A percentile compares a stretch with the other conserved stretches of the same genome.
Conservation (phyloP, 2,113 vertebrate species). For the Oreochromis aureus region DNA sequence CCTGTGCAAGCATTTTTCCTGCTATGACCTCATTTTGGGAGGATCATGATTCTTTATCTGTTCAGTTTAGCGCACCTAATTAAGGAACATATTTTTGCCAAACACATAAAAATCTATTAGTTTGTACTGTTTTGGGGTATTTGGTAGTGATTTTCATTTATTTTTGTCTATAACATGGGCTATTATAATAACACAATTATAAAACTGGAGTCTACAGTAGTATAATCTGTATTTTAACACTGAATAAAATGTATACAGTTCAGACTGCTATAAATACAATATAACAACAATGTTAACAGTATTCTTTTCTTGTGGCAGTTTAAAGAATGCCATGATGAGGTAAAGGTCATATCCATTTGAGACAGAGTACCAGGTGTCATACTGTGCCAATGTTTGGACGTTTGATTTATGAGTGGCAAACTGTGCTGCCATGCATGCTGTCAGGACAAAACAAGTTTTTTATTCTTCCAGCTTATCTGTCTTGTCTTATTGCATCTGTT, state of each 20-base stretch:
- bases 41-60: background rate
- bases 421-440: background rate
- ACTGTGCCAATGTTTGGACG: background rate
- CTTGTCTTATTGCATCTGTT: background rate
- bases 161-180: background rate
- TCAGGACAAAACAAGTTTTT: background rate
- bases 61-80: background rate
- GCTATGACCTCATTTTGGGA: background rate
- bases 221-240: background rate
- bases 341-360: background rate
- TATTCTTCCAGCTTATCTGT: background rate
- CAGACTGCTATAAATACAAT: background rate
- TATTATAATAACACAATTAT: background rate
- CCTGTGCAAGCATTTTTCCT: background rate
- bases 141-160: background rate
- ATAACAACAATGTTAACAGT: background rate
- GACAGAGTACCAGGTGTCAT: background rate
- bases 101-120: background rate
- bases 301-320: background rate
- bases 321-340: background rate
- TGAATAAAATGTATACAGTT: background rate
- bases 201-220: background rate
- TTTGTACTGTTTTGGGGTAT: background rate
- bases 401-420: background rate
- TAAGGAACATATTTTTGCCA: background rate